Evolutionary conservation across 2,888 invertebrate genomes (phyloP).

Genomic region (Poecilobothrus nobilitatus): DNA sequence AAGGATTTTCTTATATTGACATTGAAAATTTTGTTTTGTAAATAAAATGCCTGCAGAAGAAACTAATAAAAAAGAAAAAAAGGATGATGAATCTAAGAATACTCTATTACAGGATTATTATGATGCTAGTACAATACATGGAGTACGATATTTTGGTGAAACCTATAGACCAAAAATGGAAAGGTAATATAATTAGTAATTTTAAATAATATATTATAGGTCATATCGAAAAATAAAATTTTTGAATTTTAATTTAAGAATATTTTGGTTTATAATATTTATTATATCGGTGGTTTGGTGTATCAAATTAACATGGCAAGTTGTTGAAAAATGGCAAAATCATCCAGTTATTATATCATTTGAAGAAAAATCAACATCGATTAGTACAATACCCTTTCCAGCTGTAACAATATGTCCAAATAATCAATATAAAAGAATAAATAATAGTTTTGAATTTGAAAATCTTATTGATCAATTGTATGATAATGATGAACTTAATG

Average conservation of each 20-base stretch:
- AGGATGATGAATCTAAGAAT: constrained; percentile 8
- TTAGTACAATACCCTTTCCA: constrained; percentile 17
- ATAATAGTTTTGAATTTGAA: constrained; percentile 14
- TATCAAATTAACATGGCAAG: constrained; percentile 15
- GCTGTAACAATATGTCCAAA: constrained; percentile 20
- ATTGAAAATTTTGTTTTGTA: background rate
- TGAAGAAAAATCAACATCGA: constrained; percentile 15
- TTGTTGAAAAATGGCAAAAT: constrained; percentile 17
- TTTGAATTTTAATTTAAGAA: constrained; percentile 14
- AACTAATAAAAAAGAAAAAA: background rate
- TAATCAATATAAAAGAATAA: constrained; percentile 14
- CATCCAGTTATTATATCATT: constrained; percentile 17
- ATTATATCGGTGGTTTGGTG: constrained; percentile 15
- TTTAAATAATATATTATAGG: no score
- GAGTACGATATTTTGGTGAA: constrained; percentile 49
- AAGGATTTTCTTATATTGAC: no score
- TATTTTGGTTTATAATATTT: constrained; percentile 19
- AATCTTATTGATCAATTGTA: background rate
- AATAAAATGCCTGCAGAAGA: background rate
- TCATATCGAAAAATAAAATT: no score
- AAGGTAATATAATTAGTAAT: constrained; percentile 39
- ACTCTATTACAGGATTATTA: constrained; percentile 15
- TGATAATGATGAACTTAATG: background rate
- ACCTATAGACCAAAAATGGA: constrained; percentile 45
- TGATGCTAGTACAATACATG: constrained; percentile 46